Base-by-base conservation (phyloP, 2,888 invertebrate species). In the Malthinus flaveolus region DNA sequence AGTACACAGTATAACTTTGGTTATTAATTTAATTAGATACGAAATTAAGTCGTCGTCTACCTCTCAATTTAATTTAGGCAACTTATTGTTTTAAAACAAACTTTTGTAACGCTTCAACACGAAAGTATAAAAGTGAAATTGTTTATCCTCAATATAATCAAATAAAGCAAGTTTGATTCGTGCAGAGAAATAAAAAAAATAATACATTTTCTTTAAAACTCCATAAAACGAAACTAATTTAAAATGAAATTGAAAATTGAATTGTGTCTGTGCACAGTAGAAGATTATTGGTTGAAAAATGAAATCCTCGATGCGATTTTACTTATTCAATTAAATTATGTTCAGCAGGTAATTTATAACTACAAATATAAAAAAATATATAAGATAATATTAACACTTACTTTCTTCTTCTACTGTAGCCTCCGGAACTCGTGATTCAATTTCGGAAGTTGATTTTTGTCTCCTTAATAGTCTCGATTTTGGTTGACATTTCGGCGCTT, bases 371-470 rank as follows among this genome's bases (percentile, higher is more conserved):
- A 60, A 36, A 46, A 47, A 47, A 46, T 53, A 3, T 35, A 32
- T 48, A 66, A 49, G 62, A 65, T 55, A 51, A 52, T 13, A 55
- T 36, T 56, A n/a, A 50, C 39, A 84, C 91, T 91, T 84, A 92
- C 91, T 91, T 85, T 91, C 91, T 79, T 91, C 91, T 66, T 89
- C 87, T 66, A 84, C 83, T 44, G 82, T 80, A 13, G 83, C 78
- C 58, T 87, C 85, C 60, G 85, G 88, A 47, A 87, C 81, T 68
- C 88, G 84, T 33, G 89, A 87, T 75, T 90, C 90, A 63, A 90
- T 87, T 77, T 90, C 90, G 7, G 93, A 93, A 50, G 93, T 92
- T 69, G 93, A 94, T 79, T 93, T 93, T 80, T 95, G 95, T 49
- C 95, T 83, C 63, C 95, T 85, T 59, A 95, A 82, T 52, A 95